Evolutionary conservation across 2,113 vertebrate species (phyloP), one percentile per base, ranked within the genome.

Genomic region (Ardeotis arabs): DNA sequence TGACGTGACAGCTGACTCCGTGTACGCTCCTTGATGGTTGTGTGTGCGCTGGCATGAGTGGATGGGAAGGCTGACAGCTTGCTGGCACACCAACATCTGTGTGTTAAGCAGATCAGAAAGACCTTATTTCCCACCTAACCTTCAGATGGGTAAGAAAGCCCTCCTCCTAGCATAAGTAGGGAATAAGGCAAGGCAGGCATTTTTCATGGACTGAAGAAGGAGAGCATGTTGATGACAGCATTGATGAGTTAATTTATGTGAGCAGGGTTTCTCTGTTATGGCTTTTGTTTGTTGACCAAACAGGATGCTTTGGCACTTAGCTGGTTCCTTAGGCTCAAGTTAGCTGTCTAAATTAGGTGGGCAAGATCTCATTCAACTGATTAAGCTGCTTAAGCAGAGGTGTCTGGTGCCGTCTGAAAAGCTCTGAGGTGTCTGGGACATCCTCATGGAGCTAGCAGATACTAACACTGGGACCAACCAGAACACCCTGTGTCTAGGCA

Each of bases 401-500:
- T 47, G 18, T 70, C 39, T 82, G 3, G 33, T 64, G 60, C 25
- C n/a, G 39, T 60, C 52, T 72, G 58, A 79, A 94, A 72, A 31
- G 22, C 37, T 41, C 9, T 62, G 5, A 74, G 35, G 29, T 75
- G 17, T 78, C 25, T 47, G 93, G 75, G 37, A 39, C 23, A 41
- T 35, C 45, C 69, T 20, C 3, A 1, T 10, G 35, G 55, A 70
- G 37, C 25, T 41, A 14, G 68, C 37, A 80, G 79, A 25, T 59
- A 19, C 6, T 29, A 58, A 53, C 0, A 0, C 24, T 47, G 29
- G 21, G 33, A 45, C 24, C 27, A 35, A 1, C 44, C 4, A 3
- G 23, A 47, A 27, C 29, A 59, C 7, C 2, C 24, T 37, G 16
- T 63, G 19, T 47, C 70, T n/a, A 7, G 23, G 66, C 41, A 89